Evolutionary conservation across 2,888 invertebrate genomes (phyloP).

Genomic region (Euproctis similis): DNA sequence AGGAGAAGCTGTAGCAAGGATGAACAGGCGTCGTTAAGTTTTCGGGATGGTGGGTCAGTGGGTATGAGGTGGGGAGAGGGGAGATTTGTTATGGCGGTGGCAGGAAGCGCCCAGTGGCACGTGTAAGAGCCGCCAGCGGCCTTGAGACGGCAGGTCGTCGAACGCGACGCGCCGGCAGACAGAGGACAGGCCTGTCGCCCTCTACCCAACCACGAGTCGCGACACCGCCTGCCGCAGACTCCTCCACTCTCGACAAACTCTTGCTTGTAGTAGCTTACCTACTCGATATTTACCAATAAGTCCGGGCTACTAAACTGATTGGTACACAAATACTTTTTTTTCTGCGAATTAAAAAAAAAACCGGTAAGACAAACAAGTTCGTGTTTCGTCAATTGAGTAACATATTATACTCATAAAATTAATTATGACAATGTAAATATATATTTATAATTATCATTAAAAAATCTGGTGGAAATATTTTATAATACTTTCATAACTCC

Average conservation of each 20-base stretch:
- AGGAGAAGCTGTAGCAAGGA: constrained; percentile 19
- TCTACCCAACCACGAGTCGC: constrained; percentile 39
- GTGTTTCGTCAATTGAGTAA: no score
- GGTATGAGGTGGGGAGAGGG: constrained; percentile 46
- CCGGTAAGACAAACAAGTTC: no score
- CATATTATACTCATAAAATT: no score
- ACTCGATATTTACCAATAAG: constrained; percentile 22
- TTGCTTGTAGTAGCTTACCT: no score
- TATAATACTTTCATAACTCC: no score
- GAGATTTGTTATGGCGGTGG: constrained; percentile 70
- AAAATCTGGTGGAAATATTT: no score
- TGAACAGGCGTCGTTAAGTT: constrained; percentile 19
- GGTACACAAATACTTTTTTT: no score
- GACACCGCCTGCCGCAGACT: constrained; percentile 40
- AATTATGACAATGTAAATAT: no score
- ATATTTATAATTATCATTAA: no score
- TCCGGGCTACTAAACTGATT: no score
- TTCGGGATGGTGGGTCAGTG: constrained; percentile 28
- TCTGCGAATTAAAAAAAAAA: no score
- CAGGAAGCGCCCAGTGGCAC: constrained; percentile 67
- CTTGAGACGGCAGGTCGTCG: constrained; percentile 68
- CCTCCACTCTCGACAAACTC: constrained; percentile 29
- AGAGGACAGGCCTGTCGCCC: constrained; percentile 43
- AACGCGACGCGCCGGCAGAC: constrained; percentile 48
- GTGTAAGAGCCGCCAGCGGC: constrained; percentile 60